A percentile compares a stretch with the other conserved stretches of the same genome.
phyloP scores from a whole-genome alignment of 2,113 vertebrate species.

The Lasiurus cinereus region DNA sequence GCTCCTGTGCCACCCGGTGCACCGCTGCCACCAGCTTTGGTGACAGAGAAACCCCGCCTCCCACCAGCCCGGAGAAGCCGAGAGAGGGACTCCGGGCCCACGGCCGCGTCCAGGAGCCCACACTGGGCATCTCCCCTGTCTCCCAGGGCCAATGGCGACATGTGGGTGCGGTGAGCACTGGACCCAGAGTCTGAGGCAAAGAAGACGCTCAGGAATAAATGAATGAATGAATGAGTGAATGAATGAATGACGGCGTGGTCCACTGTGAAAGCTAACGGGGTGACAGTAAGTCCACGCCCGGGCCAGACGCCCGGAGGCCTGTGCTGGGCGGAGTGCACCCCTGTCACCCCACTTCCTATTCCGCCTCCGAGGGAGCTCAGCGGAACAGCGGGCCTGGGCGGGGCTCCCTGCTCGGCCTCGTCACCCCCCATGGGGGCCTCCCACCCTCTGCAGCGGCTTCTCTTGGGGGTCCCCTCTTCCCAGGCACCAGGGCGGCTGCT shows the following conservation, averaged over 20 bases:
- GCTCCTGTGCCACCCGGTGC: neutral
- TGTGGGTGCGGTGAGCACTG: too few species aligned
- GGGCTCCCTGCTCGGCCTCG: neutral
- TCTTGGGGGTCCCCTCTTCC: rapidly evolving
- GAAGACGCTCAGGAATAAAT: neutral
- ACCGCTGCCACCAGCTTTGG: neutral
- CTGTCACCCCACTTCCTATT: neutral
- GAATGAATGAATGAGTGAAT: neutral
- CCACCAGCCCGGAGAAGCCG: neutral
- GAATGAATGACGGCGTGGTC: neutral
- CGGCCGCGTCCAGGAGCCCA: neutral
- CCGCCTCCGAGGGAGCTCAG: neutral
- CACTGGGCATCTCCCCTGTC: rapidly evolving
- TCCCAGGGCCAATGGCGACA: rapidly evolving
- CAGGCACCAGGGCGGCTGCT: neutral
- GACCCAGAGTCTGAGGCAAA: neutral
- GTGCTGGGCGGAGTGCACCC: neutral
- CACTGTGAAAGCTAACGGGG: neutral
- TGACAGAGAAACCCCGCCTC: neutral
- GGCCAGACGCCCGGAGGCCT: neutral
- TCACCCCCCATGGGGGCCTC: rapidly evolving
- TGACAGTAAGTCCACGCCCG: neutral
- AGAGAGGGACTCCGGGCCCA: neutral
- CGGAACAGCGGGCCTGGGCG: rapidly evolving
- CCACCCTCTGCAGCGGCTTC: neutral